phyloP scores from a whole-genome alignment of 2,888 invertebrate genomes.

The Scaeva pyrastri region DNA sequence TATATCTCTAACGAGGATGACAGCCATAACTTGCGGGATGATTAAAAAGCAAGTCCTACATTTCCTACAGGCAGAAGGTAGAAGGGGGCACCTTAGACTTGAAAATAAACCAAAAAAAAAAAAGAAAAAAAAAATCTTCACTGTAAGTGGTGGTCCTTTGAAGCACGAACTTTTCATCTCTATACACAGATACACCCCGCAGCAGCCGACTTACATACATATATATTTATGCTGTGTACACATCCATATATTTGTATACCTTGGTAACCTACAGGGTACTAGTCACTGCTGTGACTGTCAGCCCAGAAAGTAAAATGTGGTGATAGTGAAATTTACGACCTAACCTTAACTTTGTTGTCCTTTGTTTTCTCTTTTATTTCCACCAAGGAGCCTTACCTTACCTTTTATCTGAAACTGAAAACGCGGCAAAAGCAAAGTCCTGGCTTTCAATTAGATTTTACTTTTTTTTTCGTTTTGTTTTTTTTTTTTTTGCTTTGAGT shows the following conservation, averaged over 20 bases:
- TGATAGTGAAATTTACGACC: constrained; percentile 45
- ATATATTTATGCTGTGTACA: background rate
- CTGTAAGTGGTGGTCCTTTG: constrained; percentile 28
- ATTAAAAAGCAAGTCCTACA: constrained; percentile 57
- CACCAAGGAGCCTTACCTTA: too few species aligned
- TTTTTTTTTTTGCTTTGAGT: constrained; percentile 35
- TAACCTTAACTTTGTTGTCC: constrained; percentile 43
- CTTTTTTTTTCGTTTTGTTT: too few species aligned
- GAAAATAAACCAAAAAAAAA: constrained; percentile 21
- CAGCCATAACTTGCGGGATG: constrained; percentile 49
- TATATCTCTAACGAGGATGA: constrained; percentile 33
- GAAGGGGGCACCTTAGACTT: constrained; percentile 26
- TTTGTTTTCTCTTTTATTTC: constrained; percentile 23
- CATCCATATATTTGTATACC: background rate
- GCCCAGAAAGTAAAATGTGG: constrained; percentile 33
- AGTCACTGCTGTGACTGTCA: constrained; percentile 12
- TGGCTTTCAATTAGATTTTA: constrained; percentile 54
- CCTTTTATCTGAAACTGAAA: constrained; percentile 36
- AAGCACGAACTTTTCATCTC: constrained; percentile 16
- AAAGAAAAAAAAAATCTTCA: background rate
- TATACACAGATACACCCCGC: background rate
- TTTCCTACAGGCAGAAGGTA: constrained; percentile 1
- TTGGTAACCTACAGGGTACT: too few species aligned
- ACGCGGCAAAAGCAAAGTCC: constrained; percentile 17
- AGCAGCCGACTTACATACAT: too few species aligned